Evolutionary conservation across 2,113 vertebrate genomes (phyloP), one percentile per base, ranked within the genome.

Genomic region (Lampris megalopsis): DNA sequence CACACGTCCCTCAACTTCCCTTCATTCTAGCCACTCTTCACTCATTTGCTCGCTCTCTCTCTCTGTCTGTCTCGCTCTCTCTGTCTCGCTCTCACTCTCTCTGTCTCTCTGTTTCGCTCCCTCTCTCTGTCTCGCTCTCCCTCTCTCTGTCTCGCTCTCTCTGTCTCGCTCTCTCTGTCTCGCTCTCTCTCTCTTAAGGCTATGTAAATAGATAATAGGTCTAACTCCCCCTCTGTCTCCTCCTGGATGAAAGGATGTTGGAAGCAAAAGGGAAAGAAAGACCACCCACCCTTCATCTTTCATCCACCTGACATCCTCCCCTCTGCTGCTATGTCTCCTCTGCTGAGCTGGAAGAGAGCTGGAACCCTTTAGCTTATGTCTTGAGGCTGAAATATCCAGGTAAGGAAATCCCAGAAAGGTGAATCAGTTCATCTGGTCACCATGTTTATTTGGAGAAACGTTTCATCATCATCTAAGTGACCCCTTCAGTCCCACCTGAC

Each of bases 161-260:
- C n/a, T n/a, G n/a, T n/a, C n/a, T n/a, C n/a, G n/a, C n/a, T n/a
- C n/a, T n/a, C 3, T 11, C 57, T 13, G n/a, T n/a, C n/a, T n/a
- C n/a, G n/a, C n/a, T n/a, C 49, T 73, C 45, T 10, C 47, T 0
- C 42, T 63, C 58, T 76, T 59, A 5, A 42, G 47, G 48, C 78
- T 6, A 70, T 60, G 24, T 41, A 52, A 57, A 58, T 9, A 40
- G 52, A 53, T 47, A 7, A 54, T 7, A 11, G 52, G 11, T 54
- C 6, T 54, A 13, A 9, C n/a, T 54, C 6, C 52, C 35, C 53
- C 24, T 36, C 56, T 58, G 35, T 58, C 24, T 58, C 24, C 56
- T 24, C 53, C 8, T 6, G 37, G 36, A 59, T 59, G 57, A 59
- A 59, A 59, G 57, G 36, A 59, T 59, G 57, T 5, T 56, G 41